Evolutionary conservation across 2,888 invertebrate species (phyloP), one percentile per base, ranked within the genome.

Genomic region (Zonitis immaculata): DNA sequence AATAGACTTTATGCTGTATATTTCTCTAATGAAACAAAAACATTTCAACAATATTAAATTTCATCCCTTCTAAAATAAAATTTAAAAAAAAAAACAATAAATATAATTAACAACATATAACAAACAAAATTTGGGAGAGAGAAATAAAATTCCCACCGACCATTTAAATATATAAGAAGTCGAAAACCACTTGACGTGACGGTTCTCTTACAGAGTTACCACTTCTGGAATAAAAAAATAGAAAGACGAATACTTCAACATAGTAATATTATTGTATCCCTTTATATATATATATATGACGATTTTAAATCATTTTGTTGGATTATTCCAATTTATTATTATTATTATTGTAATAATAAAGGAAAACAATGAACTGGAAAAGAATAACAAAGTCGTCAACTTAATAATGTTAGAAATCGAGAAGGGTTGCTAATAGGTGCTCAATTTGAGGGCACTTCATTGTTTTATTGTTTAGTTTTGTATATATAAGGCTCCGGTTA

Each of bases 21-120:
- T 63, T 63, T 68, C 68, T 68, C 67, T 68, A 70, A 69, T 70
- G 70, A 68, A 66, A 62, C 45, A 26, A 14, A n/a, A n/a, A n/a
- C 27, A 27, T 32, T 32, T 14, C 32, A 32, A 32, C 32, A 32
- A 32, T 32, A 32, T 32, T 32, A 32, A 32, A 32, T 32, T 32
- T 32, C 32, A 32, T 32, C 32, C 32, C 32, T 32, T 7, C 28
- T n/a, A 12, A 30, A 4, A 5, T 8, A 12, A 12, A 32, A 32
- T 32, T 32, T 32, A n/a, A n/a, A n/a, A n/a, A n/a, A n/a, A n/a
- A n/a, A n/a, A n/a, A n/a, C n/a, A n/a, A n/a, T n/a, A n/a, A n/a
- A n/a, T n/a, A n/a, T n/a, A n/a, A n/a, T n/a, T n/a, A n/a, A n/a
- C n/a, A n/a, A n/a, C n/a, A n/a, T n/a, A n/a, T n/a, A n/a, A n/a